phyloP scores from a whole-genome alignment of 2,888 invertebrate genomes.

The Spodoptera picta region DNA sequence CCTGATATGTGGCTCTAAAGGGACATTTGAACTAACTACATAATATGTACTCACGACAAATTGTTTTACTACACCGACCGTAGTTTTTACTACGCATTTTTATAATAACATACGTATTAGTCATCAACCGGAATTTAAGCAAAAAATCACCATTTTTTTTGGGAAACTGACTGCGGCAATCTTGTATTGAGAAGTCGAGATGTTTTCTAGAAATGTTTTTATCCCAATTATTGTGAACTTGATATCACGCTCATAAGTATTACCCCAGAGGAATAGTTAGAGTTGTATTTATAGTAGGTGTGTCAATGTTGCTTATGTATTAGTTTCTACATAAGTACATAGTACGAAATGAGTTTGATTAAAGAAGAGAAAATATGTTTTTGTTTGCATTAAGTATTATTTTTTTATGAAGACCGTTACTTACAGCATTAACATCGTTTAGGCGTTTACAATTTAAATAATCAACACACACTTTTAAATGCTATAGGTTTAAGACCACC shows the following conservation, averaged over 20 bases:
- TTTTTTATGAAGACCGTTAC: no score
- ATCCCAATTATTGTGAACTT: not conserved
- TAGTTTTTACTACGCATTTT: conserved; percentile 22
- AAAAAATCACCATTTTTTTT: conserved; percentile 9
- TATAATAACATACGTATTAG: not conserved
- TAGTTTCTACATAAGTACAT: no score
- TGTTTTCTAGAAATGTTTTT: conserved; percentile 10
- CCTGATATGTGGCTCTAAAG: conserved; percentile 25
- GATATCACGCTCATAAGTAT: no score
- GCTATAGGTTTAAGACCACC: no score
- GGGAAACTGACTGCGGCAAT: conserved; percentile 6
- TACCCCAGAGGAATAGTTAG: no score
- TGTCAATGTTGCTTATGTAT: no score
- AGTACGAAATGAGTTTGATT: no score
- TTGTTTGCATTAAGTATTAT: no score
- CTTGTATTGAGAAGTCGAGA: conserved; percentile 1
- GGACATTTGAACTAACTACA: conserved; percentile 12
- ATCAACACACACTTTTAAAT: no score
- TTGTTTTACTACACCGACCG: conserved; percentile 6
- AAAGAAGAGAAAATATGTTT: no score
- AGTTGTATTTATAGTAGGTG: no score
- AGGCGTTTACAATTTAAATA: not conserved
- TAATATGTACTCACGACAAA: not conserved
- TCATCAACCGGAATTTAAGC: not conserved
- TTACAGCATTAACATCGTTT: not conserved